These are phyloP conservation scores for Avahi laniger DNA, from an alignment of 2,797 vertebrate species.

Conservation along the genomic window DNA sequence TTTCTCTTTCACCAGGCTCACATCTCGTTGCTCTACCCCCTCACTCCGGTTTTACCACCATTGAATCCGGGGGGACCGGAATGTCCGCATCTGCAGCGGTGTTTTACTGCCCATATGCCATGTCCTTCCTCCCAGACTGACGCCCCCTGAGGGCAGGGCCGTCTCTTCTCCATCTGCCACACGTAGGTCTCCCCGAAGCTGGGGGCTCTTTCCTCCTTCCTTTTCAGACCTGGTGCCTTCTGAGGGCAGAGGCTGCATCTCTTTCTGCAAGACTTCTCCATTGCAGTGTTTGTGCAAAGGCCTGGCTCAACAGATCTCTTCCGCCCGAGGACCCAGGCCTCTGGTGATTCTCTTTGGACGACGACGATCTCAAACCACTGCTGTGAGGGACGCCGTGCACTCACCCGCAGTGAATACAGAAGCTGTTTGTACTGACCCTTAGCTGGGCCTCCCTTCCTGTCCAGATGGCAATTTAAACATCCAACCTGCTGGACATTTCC, in stretches of 20 bases:
- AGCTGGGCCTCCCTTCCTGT: neutral
- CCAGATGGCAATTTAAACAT: neutral
- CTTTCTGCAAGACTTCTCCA: neutral
- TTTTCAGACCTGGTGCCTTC: neutral
- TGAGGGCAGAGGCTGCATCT: neutral
- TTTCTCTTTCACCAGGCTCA: neutral
- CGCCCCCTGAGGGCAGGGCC: no score
- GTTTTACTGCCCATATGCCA: neutral
- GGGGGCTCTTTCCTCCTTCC: neutral
- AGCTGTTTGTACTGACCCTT: neutral
- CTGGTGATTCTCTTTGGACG: neutral
- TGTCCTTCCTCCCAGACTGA: neutral
- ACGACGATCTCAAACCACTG: neutral
- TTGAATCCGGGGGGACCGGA: neutral
- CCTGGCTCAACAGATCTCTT: neutral
- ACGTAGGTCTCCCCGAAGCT: neutral
- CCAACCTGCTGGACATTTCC: no score
- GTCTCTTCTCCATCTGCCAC: neutral
- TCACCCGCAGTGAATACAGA: neutral
- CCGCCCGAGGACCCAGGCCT: neutral
- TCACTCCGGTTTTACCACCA: neutral
- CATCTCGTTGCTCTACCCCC: neutral
- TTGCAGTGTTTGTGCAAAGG: fast-evolving
- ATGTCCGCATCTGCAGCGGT: neutral
- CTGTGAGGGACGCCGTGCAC: neutral